A percentile compares a stretch with the other conserved stretches of the same genome.
These are phyloP conservation scores for Pangasius larnaudii DNA, from an alignment of 2,797 vertebrate species.

Conservation along the genomic window DNA sequence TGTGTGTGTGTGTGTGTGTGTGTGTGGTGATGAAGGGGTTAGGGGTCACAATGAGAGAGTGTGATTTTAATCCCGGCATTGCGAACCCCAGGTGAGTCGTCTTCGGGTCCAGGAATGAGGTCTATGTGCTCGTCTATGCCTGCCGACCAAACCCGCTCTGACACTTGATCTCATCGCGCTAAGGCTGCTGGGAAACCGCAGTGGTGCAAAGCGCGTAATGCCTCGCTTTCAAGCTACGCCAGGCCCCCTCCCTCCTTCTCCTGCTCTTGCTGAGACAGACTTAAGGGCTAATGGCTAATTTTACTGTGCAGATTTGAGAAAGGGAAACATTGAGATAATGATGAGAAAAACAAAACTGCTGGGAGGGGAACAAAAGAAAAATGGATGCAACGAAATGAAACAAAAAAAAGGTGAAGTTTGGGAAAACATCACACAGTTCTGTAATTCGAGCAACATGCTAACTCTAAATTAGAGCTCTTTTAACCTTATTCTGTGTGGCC, in stretches of 20 bases:
- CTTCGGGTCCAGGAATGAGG: conserved; percentile 82
- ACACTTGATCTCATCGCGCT: conserved; percentile 85
- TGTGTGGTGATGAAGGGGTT: conserved; percentile 54
- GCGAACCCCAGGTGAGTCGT: conserved; percentile 81
- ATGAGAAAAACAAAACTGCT: conserved; percentile 67
- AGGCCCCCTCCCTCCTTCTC: conserved; percentile 57
- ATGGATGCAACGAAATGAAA: not conserved
- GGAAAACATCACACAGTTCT: not conserved
- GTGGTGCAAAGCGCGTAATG: conserved; percentile 75
- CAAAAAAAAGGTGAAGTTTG: not conserved
- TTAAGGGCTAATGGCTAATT: conserved; percentile 76
- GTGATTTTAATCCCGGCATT: conserved; percentile 75
- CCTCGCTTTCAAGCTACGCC: conserved; percentile 81
- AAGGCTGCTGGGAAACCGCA: conserved; percentile 82
- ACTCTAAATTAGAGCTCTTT: not conserved
- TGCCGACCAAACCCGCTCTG: conserved; percentile 82
- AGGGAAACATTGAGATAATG: conserved; percentile 76
- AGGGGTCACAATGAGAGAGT: conserved; percentile 56
- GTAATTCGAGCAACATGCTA: not conserved
- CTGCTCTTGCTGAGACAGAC: conserved; percentile 82
- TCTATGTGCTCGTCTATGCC: conserved; percentile 53
- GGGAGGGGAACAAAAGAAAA: not conserved
- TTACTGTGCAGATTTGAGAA: conserved; percentile 63
- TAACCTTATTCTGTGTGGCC: not conserved
- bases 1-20: conserved; percentile 11